Conservation (phyloP, 2,113 vertebrate genomes). For the Cololabis saira region DNA sequence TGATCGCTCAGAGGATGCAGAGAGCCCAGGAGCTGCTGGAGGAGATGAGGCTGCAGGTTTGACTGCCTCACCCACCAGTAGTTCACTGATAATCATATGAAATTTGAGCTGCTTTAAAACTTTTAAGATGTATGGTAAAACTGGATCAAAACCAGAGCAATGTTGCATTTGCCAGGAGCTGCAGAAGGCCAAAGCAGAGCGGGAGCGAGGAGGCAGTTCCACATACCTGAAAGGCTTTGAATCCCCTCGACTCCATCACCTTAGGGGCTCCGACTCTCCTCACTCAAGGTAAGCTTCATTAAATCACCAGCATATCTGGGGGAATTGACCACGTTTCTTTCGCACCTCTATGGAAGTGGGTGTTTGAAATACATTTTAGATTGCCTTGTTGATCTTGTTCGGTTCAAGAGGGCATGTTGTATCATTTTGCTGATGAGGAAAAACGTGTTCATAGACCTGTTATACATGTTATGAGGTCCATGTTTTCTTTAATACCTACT, state of each 20-base stretch:
- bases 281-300: constrained; percentile 51
- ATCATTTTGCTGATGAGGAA: no score
- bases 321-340: no score
- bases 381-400: no score
- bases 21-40: constrained; percentile 94
- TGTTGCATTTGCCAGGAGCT: constrained; percentile 63
- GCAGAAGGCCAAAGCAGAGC: constrained; percentile 66
- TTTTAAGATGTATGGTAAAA: not conserved
- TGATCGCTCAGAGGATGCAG: constrained; percentile 93
- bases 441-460: no score
- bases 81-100: not conserved
- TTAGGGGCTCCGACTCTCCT: constrained; percentile 60
- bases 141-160: not conserved
- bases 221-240: constrained; percentile 62
- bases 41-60: constrained; percentile 86
- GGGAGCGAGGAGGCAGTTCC: constrained; percentile 55
- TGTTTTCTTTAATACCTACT: no score
- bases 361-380: no score
- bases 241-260: constrained; percentile 73
- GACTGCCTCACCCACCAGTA: not conserved
- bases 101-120: not conserved
- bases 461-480: no score
- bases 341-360: no score
- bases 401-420: no score
- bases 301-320: no score